These are phyloP conservation scores for Calameuta filiformis DNA, from an alignment of 2,888 invertebrate genomes.

Conservation along the genomic window DNA sequence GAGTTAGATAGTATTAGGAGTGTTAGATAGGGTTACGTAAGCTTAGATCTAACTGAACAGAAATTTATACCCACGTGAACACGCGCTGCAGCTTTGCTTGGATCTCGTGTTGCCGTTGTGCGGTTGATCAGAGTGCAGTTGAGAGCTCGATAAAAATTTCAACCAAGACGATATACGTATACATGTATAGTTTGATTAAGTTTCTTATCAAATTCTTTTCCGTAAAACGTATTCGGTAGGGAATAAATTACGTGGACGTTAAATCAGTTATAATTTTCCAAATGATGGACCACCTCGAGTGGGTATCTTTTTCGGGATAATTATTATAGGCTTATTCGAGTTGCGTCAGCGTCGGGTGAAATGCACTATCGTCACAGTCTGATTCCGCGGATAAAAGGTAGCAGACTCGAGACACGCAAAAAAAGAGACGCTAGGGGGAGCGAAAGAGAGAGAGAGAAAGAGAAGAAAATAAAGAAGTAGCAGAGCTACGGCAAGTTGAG, in stretches of 20 bases:
- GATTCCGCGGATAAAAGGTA: constrained; percentile 29
- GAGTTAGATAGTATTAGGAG: background rate
- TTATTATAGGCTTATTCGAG: constrained; percentile 7
- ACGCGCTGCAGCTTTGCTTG: background rate
- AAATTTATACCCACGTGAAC: background rate
- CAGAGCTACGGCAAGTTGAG: background rate
- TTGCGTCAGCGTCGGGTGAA: background rate
- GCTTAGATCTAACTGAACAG: background rate
- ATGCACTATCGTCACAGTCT: constrained; percentile 38
- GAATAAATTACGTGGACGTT: background rate
- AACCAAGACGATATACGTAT: background rate
- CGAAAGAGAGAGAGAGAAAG: background rate
- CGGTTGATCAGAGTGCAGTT: background rate
- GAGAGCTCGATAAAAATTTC: background rate
- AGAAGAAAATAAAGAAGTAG: no score
- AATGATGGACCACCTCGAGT: background rate
- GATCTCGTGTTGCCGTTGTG: background rate
- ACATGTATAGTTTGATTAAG: background rate
- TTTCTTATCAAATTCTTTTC: background rate
- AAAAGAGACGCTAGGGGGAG: background rate
- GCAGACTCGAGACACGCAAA: background rate
- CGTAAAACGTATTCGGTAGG: background rate
- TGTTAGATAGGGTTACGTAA: background rate
- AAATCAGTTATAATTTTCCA: background rate
- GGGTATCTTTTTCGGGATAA: constrained; percentile 7